A percentile compares a stretch with the other conserved stretches of the same genome.
These are phyloP conservation scores for Acromyrmex heyeri DNA, from an alignment of 1,140 invertebrate species.

Conservation along the genomic window DNA sequence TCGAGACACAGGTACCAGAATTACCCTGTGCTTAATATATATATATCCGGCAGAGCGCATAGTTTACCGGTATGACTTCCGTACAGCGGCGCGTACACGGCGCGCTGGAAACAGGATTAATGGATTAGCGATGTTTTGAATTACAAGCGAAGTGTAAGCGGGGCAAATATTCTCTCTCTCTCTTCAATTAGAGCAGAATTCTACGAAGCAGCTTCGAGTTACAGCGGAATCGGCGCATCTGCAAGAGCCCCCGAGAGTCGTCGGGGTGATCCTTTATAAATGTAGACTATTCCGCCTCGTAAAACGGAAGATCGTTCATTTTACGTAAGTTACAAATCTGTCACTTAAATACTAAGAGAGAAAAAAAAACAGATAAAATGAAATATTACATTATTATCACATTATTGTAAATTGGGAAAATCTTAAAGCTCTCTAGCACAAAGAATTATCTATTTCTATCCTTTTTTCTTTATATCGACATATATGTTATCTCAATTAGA, in stretches of 20 bases:
- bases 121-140: slow-evolving; percentile 62
- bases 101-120: slow-evolving; percentile 46
- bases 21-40: slow-evolving; percentile 47
- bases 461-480: too few species aligned
- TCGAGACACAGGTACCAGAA: slow-evolving; percentile 28
- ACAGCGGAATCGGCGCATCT: slow-evolving; percentile 43
- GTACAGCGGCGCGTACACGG: background rate
- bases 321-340: slow-evolving; percentile 34
- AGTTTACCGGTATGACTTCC: slow-evolving; percentile 51
- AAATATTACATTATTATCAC: background rate
- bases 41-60: slow-evolving; percentile 36
- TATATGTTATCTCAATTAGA: background rate
- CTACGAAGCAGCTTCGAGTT: slow-evolving; percentile 36
- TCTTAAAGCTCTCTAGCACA: background rate
- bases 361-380: background rate
- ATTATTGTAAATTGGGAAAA: slow-evolving; percentile 3
- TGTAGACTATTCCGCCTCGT: background rate
- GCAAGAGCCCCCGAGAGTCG: slow-evolving; percentile 4
- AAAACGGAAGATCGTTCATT: slow-evolving; percentile 24
- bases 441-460: background rate
- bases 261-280: slow-evolving; percentile 47
- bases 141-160: slow-evolving; percentile 57
- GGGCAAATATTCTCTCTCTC: slow-evolving; percentile 46
- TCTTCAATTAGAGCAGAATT: slow-evolving; percentile 41
- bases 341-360: background rate